Percentiles rank a stretch among this genome's conserved stretches.
Evolutionary conservation across 2,888 invertebrate species (phyloP).

Genomic region (Trachelus stipa): DNA sequence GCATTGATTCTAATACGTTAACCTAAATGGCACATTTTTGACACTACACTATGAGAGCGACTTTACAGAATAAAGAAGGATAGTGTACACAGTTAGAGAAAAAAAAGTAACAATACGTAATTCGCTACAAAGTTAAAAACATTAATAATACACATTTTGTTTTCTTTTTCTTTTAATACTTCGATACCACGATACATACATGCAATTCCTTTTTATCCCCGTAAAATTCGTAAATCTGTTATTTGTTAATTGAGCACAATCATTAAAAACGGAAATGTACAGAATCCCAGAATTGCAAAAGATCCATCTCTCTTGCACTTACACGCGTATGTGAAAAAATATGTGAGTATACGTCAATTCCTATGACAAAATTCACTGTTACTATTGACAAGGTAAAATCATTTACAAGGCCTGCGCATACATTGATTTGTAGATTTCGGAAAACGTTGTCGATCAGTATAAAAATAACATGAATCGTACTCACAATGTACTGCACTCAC

Average conservation of each 20-base stretch:
- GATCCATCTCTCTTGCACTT: conserved; percentile 26
- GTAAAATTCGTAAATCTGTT: conserved; percentile 33
- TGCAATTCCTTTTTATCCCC: conserved; percentile 24
- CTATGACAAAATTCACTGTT: conserved; percentile 38
- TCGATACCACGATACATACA: conserved; percentile 35
- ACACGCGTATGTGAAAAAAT: conserved; percentile 54
- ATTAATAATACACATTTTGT: conserved; percentile 51
- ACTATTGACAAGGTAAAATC: conserved; percentile 35
- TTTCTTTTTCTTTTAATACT: conserved; percentile 45
- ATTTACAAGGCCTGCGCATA: not conserved
- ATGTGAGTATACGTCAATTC: conserved; percentile 51
- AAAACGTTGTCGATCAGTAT: not conserved
- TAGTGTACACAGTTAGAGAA: conserved; percentile 27
- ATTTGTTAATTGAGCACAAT: conserved; percentile 45
- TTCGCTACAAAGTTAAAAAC: conserved; percentile 26
- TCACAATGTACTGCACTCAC: not conserved
- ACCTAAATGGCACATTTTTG: conserved; percentile 58
- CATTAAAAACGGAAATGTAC: conserved; percentile 35
- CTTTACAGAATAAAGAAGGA: conserved; percentile 33
- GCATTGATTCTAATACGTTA: conserved; percentile 24
- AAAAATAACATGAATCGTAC: not conserved
- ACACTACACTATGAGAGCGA: conserved; percentile 44
- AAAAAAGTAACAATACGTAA: conserved; percentile 30
- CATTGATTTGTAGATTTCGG: not conserved
- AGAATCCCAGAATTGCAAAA: conserved; percentile 34